phyloP scores from a whole-genome alignment of 2,888 invertebrate genomes.

The Drosophila austrosaltans region DNA sequence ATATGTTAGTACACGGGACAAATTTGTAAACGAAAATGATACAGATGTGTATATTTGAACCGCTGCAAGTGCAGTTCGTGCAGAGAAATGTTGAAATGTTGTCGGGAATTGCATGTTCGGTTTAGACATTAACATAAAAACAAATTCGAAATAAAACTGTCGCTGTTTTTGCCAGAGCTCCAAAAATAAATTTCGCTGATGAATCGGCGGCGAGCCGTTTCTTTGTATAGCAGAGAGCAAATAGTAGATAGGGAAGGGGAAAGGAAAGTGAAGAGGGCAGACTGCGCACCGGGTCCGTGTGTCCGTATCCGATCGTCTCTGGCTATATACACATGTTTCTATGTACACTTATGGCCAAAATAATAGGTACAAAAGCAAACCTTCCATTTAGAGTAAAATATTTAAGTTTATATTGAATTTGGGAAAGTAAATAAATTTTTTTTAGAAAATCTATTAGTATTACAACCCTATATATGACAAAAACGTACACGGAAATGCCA shows the following conservation, averaged over 20 bases:
- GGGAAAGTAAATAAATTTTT: too few species aligned
- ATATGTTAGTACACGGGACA: conserved; percentile 16
- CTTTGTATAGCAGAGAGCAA: conserved; percentile 2
- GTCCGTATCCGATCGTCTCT: conserved; percentile 2
- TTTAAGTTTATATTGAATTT: too few species aligned
- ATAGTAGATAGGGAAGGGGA: background rate
- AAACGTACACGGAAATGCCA: too few species aligned
- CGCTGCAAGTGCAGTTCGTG: conserved; percentile 34
- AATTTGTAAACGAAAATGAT: conserved; percentile 1
- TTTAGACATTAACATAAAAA: conserved; percentile 37
- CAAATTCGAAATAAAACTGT: conserved; percentile 57
- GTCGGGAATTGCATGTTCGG: conserved; percentile 37
- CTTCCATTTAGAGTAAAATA: too few species aligned
- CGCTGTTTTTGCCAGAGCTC: conserved; percentile 71
- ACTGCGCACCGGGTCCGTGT: conserved; percentile 51
- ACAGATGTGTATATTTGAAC: conserved; percentile 29
- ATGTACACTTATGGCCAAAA: too few species aligned
- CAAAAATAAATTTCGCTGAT: conserved; percentile 71
- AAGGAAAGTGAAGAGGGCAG: conserved; percentile 32
- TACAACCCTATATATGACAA: too few species aligned
- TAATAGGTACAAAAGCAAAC: too few species aligned
- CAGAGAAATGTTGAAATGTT: conserved; percentile 44
- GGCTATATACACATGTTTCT: background rate
- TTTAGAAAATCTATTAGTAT: too few species aligned
- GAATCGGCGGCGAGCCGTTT: conserved; percentile 46